Evolutionary conservation across 1,140 invertebrate species (phyloP).

Genomic region (Callitettix versicolor): DNA sequence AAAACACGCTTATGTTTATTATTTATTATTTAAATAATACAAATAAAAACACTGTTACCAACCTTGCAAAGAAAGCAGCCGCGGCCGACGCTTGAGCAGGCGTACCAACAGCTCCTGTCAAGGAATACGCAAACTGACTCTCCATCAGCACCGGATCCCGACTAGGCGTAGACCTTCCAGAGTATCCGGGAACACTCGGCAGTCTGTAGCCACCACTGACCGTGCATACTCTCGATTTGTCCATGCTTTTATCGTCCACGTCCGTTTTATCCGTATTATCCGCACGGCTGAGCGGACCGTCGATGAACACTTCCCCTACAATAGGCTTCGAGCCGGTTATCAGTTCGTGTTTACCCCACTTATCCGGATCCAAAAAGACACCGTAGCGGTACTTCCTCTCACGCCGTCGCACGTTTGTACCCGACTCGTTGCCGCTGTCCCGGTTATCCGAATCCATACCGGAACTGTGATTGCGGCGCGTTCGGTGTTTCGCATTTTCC

Average conservation of each 20-base stretch:
- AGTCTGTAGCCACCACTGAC: neutral
- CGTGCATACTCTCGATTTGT: neutral
- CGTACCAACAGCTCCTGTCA: slow-evolving; percentile 6
- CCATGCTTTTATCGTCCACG: neutral
- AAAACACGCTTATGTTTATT: no score
- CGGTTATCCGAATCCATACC: no score
- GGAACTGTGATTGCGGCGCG: slow-evolving; percentile 10
- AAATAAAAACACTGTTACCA: neutral
- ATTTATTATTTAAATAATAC: neutral
- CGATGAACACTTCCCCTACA: slow-evolving; percentile 7
- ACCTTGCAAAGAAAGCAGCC: slow-evolving; percentile 23
- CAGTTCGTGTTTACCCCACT: slow-evolving; percentile 27
- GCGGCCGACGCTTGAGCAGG: slow-evolving; percentile 27
- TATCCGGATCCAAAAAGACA: neutral
- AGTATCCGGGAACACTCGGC: neutral
- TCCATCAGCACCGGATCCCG: slow-evolving; percentile 21
- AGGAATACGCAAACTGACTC: slow-evolving; percentile 26
- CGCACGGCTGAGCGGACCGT: neutral
- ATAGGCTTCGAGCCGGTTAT: slow-evolving; percentile 30
- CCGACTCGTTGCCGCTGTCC: slow-evolving; percentile 23
- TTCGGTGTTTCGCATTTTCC: slow-evolving; percentile 32
- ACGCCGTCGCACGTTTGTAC: neutral
- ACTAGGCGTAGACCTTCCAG: neutral
- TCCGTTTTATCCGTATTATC: neutral
- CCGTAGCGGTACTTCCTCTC: slow-evolving; percentile 2